phyloP scores from a whole-genome alignment of 2,888 invertebrate species.

The Meteorus colon region DNA sequence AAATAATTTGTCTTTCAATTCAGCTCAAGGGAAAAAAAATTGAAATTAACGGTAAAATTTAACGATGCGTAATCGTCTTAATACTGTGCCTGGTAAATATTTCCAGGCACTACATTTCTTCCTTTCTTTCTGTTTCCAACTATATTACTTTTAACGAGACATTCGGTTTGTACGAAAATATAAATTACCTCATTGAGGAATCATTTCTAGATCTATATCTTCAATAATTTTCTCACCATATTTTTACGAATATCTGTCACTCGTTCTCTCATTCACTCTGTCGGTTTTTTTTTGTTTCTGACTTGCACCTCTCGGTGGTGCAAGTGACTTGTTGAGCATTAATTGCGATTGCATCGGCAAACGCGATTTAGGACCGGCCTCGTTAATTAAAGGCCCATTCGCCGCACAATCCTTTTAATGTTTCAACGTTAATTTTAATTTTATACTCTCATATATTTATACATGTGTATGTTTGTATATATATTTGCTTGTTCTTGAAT shows the following conservation, averaged over 20 bases:
- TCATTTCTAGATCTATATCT: neutral
- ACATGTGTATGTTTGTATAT: neutral
- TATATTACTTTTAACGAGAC: too few species aligned
- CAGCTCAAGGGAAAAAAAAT: too few species aligned
- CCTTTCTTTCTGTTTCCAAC: too few species aligned
- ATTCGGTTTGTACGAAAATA: too few species aligned
- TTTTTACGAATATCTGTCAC: neutral
- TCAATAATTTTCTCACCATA: neutral
- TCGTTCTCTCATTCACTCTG: neutral
- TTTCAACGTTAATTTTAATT: conserved; percentile 9
- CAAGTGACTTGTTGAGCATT: conserved; percentile 19
- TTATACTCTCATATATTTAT: neutral
- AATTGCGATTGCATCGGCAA: conserved; percentile 26
- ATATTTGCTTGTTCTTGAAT: neutral
- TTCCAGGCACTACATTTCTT: too few species aligned
- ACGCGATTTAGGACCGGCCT: conserved; percentile 34
- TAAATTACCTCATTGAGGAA: neutral
- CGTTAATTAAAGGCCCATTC: conserved; percentile 36
- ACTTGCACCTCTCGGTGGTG: conserved; percentile 13
- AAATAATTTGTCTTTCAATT: neutral
- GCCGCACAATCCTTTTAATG: conserved; percentile 23
- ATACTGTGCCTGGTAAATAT: too few species aligned
- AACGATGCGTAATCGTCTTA: too few species aligned
- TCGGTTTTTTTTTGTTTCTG: neutral
- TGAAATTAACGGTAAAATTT: too few species aligned